Evolutionary conservation across 2,888 invertebrate species (phyloP).

Genomic region (Strigamia maritima): DNA sequence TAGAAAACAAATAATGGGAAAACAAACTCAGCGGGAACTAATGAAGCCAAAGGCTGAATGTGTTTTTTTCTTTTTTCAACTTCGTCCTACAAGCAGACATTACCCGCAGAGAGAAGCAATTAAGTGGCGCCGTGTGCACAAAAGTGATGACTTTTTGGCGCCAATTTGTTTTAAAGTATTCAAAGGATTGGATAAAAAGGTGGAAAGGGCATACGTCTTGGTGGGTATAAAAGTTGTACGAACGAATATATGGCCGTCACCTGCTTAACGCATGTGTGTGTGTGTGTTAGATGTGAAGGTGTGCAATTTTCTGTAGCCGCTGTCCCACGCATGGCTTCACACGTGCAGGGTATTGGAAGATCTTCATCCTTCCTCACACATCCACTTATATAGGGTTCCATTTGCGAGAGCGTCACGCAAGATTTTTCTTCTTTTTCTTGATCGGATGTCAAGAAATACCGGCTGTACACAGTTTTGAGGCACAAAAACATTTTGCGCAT

Average conservation of each 20-base stretch:
- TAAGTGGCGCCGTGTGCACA: conserved; percentile 20
- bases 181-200: conserved; percentile 28
- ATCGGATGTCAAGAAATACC: conserved; percentile 6
- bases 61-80: neutral
- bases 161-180: conserved; percentile 34
- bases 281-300: conserved; percentile 5
- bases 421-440: neutral
- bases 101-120: conserved; percentile 32
- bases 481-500: neutral
- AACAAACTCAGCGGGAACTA: conserved; percentile 30
- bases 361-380: neutral
- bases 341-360: conserved; percentile 28
- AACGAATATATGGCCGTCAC: conserved; percentile 22
- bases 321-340: conserved; percentile 32
- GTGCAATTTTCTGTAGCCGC: conserved; percentile 34
- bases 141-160: conserved; percentile 26
- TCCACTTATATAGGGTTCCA: conserved; percentile 8
- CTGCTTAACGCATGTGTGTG: neutral
- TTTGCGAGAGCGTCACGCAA: conserved; percentile 23
- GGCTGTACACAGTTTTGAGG: neutral
- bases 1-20: conserved; percentile 28
- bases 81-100: conserved; percentile 9
- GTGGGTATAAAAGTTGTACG: conserved; percentile 17
- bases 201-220: neutral
- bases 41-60: conserved; percentile 22